Percentiles rank a stretch among this genome's conserved stretches.
phyloP scores from a whole-genome alignment of 2,888 invertebrate species.

The Tachina fera region DNA sequence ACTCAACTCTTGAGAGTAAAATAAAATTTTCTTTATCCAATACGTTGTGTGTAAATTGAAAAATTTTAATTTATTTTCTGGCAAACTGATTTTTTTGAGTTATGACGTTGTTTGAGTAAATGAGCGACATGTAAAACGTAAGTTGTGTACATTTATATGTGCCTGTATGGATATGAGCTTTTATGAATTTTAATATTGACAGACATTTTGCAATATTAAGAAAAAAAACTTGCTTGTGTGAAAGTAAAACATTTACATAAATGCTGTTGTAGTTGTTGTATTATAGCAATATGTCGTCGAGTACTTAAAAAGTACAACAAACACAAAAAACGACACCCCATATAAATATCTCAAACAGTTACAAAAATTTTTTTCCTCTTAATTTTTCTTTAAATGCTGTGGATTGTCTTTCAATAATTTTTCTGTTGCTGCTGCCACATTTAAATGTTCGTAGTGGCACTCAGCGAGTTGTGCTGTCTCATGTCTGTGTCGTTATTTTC shows the following conservation, averaged over 20 bases:
- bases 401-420: constrained; percentile 66
- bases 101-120: no score
- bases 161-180: not conserved
- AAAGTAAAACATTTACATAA: constrained; percentile 55
- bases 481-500: constrained; percentile 69
- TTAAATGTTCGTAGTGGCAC: constrained; percentile 20
- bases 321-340: constrained; percentile 39
- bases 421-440: constrained; percentile 52
- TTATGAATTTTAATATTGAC: constrained; percentile 49
- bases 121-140: not conserved
- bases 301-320: constrained; percentile 59
- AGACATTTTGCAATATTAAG: constrained; percentile 64
- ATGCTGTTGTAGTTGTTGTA: constrained; percentile 38
- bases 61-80: no score
- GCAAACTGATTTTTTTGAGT: no score
- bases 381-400: constrained; percentile 67
- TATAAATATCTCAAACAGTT: constrained; percentile 50
- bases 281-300: constrained; percentile 70
- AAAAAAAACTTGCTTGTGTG: constrained; percentile 8
- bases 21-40: no score
- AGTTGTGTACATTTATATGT: not conserved
- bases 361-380: constrained; percentile 28
- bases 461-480: constrained; percentile 52
- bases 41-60: no score
- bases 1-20: no score